Base-by-base conservation (phyloP, 2,797 vertebrate species). In the Rhinogobio ventralis region DNA sequence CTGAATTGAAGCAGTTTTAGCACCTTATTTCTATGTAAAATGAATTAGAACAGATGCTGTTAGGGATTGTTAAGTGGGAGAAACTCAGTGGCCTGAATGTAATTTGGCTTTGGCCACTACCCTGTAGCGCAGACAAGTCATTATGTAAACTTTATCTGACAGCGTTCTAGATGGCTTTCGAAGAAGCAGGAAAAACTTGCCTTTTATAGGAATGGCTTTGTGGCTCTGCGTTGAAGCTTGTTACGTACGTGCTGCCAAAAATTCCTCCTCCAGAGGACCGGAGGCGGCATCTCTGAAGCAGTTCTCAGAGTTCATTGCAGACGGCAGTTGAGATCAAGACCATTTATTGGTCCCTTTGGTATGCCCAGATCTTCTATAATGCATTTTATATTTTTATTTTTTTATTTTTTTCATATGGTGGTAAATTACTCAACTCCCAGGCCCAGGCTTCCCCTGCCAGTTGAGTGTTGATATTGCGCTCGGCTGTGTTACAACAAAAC, bases 131-230 rank as follows among this genome's bases (percentile, higher is more conserved):
- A 80, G 42, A 83, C 39, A 42, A 45, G 55, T 84, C 85, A 86
- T 88, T 88, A 86, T 84, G 87, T 33, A 86, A 86, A 88, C 82
- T 57, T 83, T 10, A 81, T 72, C 39, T 84, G 87, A 77, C 81
- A 88, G 78, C 33, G 17, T 81, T 73, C 66, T 71, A n/a, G 55
- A 77, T 36, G 83, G 23, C 57, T 81, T 75, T 55, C 13, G 60
- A 72, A 45, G 78, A 71, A 76, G 81, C 64, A 5, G 9, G 75
- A 82, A 82, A 77, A 64, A 53, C 11, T 0, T 55, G 66, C 57
- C 36, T 55, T 64, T 67, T 85, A 33, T 49, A 42, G n/a, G 23
- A 20, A 46, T 42, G 17, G 46, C 73, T 75, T 66, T 60, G 60
- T 73, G 39, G 55, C 75, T 66, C 36, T 1, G 8, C 4, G 13